Base-by-base conservation (phyloP, 2,888 invertebrate genomes). In the Andrena flavipes region DNA sequence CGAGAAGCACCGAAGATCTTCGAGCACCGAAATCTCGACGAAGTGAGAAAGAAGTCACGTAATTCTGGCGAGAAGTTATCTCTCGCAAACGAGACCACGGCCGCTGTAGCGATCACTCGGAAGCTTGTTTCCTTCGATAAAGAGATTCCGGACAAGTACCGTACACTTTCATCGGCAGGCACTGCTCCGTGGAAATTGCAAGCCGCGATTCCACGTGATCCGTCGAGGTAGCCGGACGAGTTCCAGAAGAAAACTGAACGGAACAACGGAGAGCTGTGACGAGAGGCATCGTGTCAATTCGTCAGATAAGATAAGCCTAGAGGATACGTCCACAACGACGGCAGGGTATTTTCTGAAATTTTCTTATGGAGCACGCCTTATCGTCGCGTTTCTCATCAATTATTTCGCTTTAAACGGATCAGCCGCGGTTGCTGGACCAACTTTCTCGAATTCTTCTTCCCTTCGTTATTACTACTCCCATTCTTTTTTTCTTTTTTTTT, bases 251-350 rank as follows among this genome's bases (percentile, higher is more conserved):
- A 78, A 71, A 74, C 70, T 78, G 79, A 29, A 74, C 78, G 33
- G 35, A 79, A 67, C 65, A 63, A 63, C 74, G 35, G 48, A 69
- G 64, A 67, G 35, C 67, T 70, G 16, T 20, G 77, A 72, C 76
- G 48, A 60, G 80, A 80, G 81, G 56, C 76, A 80, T 67, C 75
- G 80, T 76, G 80, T 77, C 83, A 76, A 81, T 77, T 70, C 76
- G 54, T 67, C 56, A 80, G 83, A 83, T 83, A 77, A 83, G 81
- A 81, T 81, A 80, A 80, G 73, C 56, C n/a, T 23, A 35, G 72
- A 80, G 69, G 80, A 76, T 73, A 72, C 48, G 35, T 64, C 54
- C 63, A 76, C 71, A 69, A 60, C 72, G 76, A 26, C 72, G 35
- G 20, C 56, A 23, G 73, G 70, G 73, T 62, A 82, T 76, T 76